Conservation (phyloP, 2,113 vertebrate genomes). For the Sphyrna mokarran region DNA sequence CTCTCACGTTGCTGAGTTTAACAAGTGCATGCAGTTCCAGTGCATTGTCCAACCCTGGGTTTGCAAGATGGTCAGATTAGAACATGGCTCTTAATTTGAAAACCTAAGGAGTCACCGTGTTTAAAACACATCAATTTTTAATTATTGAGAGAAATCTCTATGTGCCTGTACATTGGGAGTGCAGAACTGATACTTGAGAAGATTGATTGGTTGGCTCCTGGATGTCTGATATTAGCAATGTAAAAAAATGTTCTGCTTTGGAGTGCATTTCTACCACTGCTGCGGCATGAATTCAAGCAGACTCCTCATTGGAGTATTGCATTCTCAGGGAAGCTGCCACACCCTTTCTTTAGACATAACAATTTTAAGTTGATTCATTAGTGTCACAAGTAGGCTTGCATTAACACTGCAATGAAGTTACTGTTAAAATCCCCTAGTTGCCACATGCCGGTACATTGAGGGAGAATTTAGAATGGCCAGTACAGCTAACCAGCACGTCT, state of each 20-base stretch:
- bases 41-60: background rate
- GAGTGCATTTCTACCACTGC: background rate
- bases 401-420: too few species aligned
- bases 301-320: background rate
- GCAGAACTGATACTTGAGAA: background rate
- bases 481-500: too few species aligned
- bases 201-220: too few species aligned
- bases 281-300: background rate
- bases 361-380: background rate
- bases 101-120: background rate
- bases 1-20: background rate
- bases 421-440: too few species aligned
- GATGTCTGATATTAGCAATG: too few species aligned
- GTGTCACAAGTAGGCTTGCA: too few species aligned
- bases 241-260: background rate
- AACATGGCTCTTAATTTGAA: background rate
- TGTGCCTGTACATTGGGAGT: too few species aligned
- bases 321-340: background rate
- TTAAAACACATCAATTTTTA: background rate
- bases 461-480: too few species aligned
- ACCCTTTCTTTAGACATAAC: background rate
- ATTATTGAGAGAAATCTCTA: background rate
- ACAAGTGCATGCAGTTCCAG: background rate
- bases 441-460: too few species aligned
- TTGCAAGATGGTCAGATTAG: background rate